Evolutionary conservation across 2,888 invertebrate genomes (phyloP).

Genomic region (Lithophane ornitopus): DNA sequence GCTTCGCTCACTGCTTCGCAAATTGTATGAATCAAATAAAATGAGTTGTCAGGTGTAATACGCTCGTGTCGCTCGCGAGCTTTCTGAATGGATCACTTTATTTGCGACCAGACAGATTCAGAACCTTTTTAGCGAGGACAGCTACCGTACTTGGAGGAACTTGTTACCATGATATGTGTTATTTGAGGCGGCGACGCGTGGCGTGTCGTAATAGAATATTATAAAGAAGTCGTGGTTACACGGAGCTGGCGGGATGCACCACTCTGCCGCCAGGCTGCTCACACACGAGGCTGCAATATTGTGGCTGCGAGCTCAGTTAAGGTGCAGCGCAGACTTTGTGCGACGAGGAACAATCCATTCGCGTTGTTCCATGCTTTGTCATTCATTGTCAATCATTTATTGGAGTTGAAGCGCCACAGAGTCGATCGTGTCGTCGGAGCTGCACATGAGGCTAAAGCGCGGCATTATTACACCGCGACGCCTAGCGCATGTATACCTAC

Average conservation of each 20-base stretch:
- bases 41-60: slow-evolving; percentile 14
- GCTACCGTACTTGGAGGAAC: neutral
- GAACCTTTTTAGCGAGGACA: neutral
- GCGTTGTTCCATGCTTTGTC: no score
- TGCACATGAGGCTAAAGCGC: no score
- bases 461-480: neutral
- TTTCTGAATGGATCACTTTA: slow-evolving; percentile 28
- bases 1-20: slow-evolving; percentile 25
- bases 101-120: slow-evolving; percentile 8
- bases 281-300: neutral
- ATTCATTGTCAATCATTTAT: no score
- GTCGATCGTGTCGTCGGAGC: no score
- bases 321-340: no score
- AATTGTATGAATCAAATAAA: slow-evolving; percentile 49
- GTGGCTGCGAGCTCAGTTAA: neutral
- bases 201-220: neutral
- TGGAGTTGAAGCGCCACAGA: no score
- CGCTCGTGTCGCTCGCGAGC: neutral
- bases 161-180: neutral
- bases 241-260: neutral
- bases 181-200: neutral
- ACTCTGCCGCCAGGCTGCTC: neutral
- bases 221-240: neutral
- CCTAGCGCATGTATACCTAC: no score
- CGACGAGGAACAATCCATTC: no score